Evolutionary conservation across 1,140 invertebrate genomes (phyloP), one percentile per base, ranked within the genome.

Genomic region (Notospermus geniculatus): DNA sequence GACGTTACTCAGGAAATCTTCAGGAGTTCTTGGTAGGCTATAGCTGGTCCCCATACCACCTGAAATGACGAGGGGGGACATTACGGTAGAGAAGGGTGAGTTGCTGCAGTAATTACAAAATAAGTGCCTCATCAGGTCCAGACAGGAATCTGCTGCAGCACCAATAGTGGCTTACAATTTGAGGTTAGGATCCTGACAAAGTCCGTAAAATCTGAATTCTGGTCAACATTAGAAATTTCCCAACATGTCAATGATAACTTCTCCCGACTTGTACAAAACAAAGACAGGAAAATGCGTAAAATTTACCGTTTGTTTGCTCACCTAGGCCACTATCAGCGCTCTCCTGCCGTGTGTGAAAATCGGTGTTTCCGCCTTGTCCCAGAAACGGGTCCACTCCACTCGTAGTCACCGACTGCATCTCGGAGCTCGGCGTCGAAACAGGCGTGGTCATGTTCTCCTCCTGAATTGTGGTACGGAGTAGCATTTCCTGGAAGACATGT

Each of bases 301-400:
- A 36, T 36, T 36, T 36, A 36, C 32, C 32, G 32, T 36, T 4
- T 36, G 23, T 1, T 27, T 23, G 59, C 76, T 60, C 63, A 70
- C 91, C 91, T 32, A 96, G 84, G 45, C 94, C 94, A 80, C 91
- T 93, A 78, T 97, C 94, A 23, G 90, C 90, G 19, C 91, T 94
- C 78, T 95, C 93, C 80, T 96, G 93, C 60, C 93, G 85, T 57
- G 91, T 89, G 80, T 96, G 92, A 62, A 80, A 79, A 72, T 94
- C 91, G 64, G 64, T 45, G 68, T 67, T 87, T 54, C 90, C 84
- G 29, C 89, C 70, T 61, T 79, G 77, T 17, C 75, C 88, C 61
- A 93, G 83, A 81, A 93, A 93, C 30, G 91, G 91, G 80, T 94
- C 91, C 13, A 75, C 57, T 80, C 90, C 85, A 4, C 70, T 74